These are phyloP conservation scores for Marmota flaviventris DNA, from an alignment of 2,113 vertebrate species.

Conservation along the genomic window DNA sequence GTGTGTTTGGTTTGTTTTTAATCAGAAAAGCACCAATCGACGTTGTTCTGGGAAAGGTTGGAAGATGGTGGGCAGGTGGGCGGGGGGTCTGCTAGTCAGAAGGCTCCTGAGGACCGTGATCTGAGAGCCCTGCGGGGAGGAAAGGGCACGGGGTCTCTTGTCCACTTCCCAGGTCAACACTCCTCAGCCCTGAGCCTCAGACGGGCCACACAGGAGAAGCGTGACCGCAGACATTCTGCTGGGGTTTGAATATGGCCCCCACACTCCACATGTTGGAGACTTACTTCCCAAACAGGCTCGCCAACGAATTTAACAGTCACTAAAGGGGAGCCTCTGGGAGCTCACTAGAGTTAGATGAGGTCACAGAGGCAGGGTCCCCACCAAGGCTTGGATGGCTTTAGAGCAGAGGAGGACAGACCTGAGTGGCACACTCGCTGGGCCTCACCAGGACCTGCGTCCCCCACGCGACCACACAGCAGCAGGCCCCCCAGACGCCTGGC, in stretches of 20 bases:
- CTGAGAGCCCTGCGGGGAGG: no score
- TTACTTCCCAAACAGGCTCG: neutral
- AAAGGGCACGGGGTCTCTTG: no score
- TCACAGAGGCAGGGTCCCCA: no score
- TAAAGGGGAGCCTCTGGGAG: neutral
- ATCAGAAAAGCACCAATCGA: neutral
- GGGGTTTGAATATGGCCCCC: neutral
- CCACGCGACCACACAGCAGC: no score
- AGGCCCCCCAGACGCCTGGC: no score
- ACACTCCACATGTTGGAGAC: neutral
- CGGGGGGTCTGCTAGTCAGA: no score
- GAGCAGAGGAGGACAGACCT: neutral
- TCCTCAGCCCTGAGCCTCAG: neutral
- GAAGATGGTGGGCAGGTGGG: no score
- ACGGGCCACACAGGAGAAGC: fast-evolving
- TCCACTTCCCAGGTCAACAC: fast-evolving
- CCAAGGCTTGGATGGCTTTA: neutral
- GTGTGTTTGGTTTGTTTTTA: neutral
- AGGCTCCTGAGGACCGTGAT: no score
- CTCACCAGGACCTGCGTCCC: fast-evolving
- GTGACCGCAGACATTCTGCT: neutral
- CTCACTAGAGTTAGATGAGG: neutral
- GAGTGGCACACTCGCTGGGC: fast-evolving
- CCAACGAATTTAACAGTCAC: neutral
- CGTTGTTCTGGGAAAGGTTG: neutral